Conservation (phyloP, 2,113 vertebrate species). For the Melozone crissalis region DNA sequence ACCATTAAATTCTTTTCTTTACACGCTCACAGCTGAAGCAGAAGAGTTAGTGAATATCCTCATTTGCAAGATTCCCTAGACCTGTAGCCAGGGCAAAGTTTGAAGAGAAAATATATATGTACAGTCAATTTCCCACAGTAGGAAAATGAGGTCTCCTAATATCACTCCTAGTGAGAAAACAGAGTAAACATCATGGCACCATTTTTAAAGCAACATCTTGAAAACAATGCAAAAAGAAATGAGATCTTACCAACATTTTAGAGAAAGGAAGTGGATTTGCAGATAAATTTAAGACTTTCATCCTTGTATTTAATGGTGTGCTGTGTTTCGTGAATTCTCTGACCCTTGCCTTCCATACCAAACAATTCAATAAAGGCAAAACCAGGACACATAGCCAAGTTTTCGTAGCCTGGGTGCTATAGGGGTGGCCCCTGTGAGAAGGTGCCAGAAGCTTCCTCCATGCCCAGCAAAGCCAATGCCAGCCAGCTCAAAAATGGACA, state of each 20-base stretch:
- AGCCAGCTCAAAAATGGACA: accelerated
- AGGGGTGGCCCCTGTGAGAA: neutral
- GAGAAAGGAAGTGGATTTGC: neutral
- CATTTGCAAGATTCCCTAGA: neutral
- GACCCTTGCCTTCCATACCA: neutral
- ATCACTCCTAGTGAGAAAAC: neutral
- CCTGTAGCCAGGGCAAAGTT: neutral
- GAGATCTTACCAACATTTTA: neutral
- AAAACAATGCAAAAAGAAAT: neutral
- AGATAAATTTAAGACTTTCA: neutral
- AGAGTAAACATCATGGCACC: neutral
- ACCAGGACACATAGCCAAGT: neutral
- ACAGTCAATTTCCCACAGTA: neutral
- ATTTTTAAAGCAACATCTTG: neutral
- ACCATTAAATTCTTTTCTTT: neutral
- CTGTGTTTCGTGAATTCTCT: neutral
- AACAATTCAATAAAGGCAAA: neutral
- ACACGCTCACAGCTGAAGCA: neutral
- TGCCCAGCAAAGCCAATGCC: neutral
- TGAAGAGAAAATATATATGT: neutral
- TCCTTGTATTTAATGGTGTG: neutral
- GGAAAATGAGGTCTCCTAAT: neutral
- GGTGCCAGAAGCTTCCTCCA: neutral
- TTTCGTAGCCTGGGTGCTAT: neutral
- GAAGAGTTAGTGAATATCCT: neutral